Evolutionary conservation across 2,113 vertebrate species (phyloP), one percentile per base, ranked within the genome.

Genomic region (Artemisiospiza belli): DNA sequence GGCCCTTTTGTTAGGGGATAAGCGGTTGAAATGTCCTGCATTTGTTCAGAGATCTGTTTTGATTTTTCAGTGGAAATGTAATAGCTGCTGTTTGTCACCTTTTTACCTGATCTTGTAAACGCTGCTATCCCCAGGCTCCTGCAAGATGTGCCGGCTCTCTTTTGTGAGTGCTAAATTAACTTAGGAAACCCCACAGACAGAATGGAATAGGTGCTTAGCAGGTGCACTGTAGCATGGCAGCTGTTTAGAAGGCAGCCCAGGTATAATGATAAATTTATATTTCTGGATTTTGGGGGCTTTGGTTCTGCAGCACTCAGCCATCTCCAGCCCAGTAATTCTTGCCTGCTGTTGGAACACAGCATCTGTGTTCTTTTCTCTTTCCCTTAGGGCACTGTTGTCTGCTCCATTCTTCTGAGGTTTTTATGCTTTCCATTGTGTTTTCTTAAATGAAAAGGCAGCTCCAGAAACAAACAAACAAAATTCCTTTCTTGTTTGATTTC

Each of bases 401-500:
- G 28, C 35, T 85, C 94, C 90, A 89, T 94, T 94, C 78, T 91
- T 77, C 72, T 43, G 82, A 91, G 54, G 33, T 62, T 92, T 96
- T 92, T 84, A 15, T 93, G 77, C 80, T 90, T 92, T 70, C 88
- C 81, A 92, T 87, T 96, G 95, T 97, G 92, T 94, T 88, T 91
- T 95, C 57, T 94, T 89, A 88, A 96, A 95, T 88, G 35, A 94
- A 91, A 87, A 84, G 49, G 54, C 62, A 74, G 46, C 88, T 82
- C 76, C 44, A 66, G 81, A 93, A 92, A 51, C 92, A 97, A 97
- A 82, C 78, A 96, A 95, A 95, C 58, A 90, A 78, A 95, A 97
- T 95, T 96, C 94, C 84, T 95, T 94, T 91, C 92, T 89, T 94
- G 43, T 76, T 79, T 77, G 70, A 68, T 57, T 89, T 91, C 77